Evolutionary conservation across 2,888 invertebrate genomes (phyloP).

Genomic region (Acanthopleura granulata): DNA sequence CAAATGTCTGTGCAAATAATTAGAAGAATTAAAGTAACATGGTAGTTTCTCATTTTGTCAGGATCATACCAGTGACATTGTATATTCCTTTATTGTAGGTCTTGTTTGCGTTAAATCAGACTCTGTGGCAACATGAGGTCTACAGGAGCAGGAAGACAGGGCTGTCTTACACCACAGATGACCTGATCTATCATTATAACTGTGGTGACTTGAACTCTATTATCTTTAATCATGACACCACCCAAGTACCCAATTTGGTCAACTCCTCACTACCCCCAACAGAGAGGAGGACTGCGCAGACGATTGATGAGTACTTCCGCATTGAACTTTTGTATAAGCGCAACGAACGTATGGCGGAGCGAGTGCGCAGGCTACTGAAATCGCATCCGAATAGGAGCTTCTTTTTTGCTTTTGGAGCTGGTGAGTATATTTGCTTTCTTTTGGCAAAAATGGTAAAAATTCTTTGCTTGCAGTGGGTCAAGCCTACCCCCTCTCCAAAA

Average conservation of each 20-base stretch:
- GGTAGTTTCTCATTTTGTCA: neutral
- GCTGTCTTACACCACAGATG: conserved; percentile 65
- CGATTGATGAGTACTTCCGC: conserved; percentile 72
- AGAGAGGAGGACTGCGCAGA: conserved; percentile 55
- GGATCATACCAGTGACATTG: neutral
- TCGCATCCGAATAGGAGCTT: conserved; percentile 70
- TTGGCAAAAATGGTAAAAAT: too few species aligned
- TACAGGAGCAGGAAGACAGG: conserved; percentile 51
- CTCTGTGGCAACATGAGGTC: conserved; percentile 69
- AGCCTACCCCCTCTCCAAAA: too few species aligned
- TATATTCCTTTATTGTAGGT: conserved; percentile 58
- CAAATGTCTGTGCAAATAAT: too few species aligned
- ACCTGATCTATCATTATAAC: conserved; percentile 71
- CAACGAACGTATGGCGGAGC: conserved; percentile 72
- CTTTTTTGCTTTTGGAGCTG: conserved; percentile 74
- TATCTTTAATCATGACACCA: conserved; percentile 68
- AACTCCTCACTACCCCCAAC: conserved; percentile 62
- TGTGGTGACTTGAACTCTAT: conserved; percentile 71
- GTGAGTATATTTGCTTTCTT: conserved; percentile 47
- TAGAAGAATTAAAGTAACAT: neutral
- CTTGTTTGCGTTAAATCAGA: conserved; percentile 71
- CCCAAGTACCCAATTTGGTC: conserved; percentile 63
- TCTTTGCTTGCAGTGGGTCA: too few species aligned
- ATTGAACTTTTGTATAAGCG: conserved; percentile 72
- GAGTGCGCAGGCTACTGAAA: conserved; percentile 69